Percentiles rank a stretch among this genome's conserved stretches.
Evolutionary conservation across 2,888 invertebrate species (phyloP).

Genomic region (Xestoiulus laeticollis): DNA sequence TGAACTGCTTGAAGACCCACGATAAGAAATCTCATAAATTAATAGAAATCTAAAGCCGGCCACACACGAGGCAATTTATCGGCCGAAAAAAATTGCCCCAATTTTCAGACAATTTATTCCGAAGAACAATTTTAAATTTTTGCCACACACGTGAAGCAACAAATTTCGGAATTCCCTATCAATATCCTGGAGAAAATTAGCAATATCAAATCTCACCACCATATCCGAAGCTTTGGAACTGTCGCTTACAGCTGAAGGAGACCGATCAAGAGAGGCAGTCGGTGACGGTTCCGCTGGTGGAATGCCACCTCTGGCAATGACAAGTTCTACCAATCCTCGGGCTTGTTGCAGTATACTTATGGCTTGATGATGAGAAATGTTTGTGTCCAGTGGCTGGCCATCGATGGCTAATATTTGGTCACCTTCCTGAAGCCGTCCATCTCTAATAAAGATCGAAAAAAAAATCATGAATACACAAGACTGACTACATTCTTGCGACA

Average conservation of each 20-base stretch:
- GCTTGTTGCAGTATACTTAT: slow-evolving; percentile 79
- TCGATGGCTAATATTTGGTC: slow-evolving; percentile 87
- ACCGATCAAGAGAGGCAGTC: slow-evolving; percentile 62
- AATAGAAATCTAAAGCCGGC: too few species aligned
- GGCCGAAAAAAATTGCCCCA: too few species aligned
- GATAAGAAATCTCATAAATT: too few species aligned
- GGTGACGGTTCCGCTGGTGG: slow-evolving; percentile 59
- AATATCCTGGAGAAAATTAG: neutral
- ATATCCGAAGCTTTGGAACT: slow-evolving; percentile 76
- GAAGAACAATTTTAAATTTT: too few species aligned
- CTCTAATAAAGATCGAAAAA: slow-evolving; percentile 65
- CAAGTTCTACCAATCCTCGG: slow-evolving; percentile 68
- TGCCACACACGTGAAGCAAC: too few species aligned
- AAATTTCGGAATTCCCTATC: too few species aligned
- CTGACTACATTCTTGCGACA: neutral
- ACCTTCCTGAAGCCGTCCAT: slow-evolving; percentile 77
- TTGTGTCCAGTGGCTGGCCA: slow-evolving; percentile 75
- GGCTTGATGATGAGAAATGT: slow-evolving; percentile 85
- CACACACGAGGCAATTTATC: too few species aligned
- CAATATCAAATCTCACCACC: slow-evolving; percentile 69
- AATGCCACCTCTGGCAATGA: slow-evolving; percentile 63
- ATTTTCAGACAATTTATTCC: too few species aligned
- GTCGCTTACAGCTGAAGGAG: slow-evolving; percentile 75
- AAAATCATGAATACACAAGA: neutral
- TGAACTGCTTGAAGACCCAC: neutral